These are phyloP conservation scores for Orthosia cruda DNA, from an alignment of 2,888 invertebrate genomes.

Conservation along the genomic window DNA sequence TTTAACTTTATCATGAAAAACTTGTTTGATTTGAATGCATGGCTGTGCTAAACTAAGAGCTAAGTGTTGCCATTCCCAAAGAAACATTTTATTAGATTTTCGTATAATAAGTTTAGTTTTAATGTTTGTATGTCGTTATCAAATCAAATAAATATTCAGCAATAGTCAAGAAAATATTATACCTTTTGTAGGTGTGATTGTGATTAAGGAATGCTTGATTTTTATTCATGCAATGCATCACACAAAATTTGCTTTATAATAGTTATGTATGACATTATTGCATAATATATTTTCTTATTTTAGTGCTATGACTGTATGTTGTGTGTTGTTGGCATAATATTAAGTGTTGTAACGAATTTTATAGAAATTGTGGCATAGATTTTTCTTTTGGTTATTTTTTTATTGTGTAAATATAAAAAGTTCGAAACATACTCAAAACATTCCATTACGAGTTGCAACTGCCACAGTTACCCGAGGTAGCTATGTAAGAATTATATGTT, in stretches of 20 bases:
- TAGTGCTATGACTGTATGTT: slow-evolving; percentile 21
- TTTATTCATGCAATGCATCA: background rate
- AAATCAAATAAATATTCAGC: background rate
- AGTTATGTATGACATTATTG: background rate
- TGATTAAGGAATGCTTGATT: background rate
- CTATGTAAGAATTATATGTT: slow-evolving; percentile 29
- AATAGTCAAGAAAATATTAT: slow-evolving; percentile 19
- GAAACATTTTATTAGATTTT: slow-evolving; percentile 44
- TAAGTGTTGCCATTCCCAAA: slow-evolving; percentile 68
- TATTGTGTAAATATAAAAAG: slow-evolving; percentile 57
- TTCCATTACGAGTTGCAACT: slow-evolving; percentile 59
- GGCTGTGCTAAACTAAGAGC: slow-evolving; percentile 70
- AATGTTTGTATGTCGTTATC: slow-evolving; percentile 9
- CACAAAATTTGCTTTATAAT: slow-evolving; percentile 18
- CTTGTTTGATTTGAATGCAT: slow-evolving; percentile 56
- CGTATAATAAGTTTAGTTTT: slow-evolving; percentile 34
- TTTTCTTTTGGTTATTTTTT: slow-evolving; percentile 28
- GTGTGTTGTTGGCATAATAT: slow-evolving; percentile 24
- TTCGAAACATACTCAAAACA: slow-evolving; percentile 60
- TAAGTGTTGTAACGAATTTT: slow-evolving; percentile 21
- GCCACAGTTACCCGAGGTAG: slow-evolving; percentile 37
- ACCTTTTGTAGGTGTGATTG: no score
- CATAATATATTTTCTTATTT: slow-evolving; percentile 8
- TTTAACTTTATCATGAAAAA: slow-evolving; percentile 8
- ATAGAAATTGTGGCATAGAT: slow-evolving; percentile 24